Evolutionary conservation across 2,888 invertebrate species (phyloP), one percentile per base, ranked within the genome.

Genomic region (Chrysolina americana): DNA sequence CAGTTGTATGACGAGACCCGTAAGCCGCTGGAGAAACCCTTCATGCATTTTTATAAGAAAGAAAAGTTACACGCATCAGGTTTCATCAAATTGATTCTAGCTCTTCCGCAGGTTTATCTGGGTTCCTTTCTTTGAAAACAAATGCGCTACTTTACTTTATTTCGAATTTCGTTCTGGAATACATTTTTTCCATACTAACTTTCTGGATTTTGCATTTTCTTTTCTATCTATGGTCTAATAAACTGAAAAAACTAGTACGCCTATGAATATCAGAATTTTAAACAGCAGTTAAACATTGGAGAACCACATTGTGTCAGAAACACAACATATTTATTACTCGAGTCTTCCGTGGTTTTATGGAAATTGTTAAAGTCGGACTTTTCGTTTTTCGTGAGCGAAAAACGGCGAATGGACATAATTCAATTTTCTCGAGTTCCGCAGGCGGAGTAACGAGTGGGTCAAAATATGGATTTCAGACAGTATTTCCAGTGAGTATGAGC

Each of bases 221-320:
- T 36, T 36, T 36, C 3, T 36, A 6, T 8, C 0, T 8, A 6
- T 36, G 4, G 4, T 36, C 4, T 36, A 17, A 48, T 2, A 2
- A 48, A 8, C n/a, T 5, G 21, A 13, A 21, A 59, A 36, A 6
- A n/a, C 28, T n/a, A 36, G 59, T 59, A 59, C 59, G 59, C 28
- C 59, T 36, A 59, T 59, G 59, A 23, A 36, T 23, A 65, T 47
- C 47, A 44, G 65, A 41, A 65, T 65, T 65, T 47, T n/a, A 65
- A 65, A 65, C 48, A 23, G 65, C 65, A 65, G 65, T 65, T 65
- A n/a, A 65, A 15, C 65, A 21, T 48, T 23, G 23, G 41, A 65
- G 48, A 41, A 65, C 65, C 65, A 48, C 44, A 65, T 48, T 65
- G 65, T 65, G 65, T 65, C 65, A 65, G 48, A 65, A 65, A 48